A percentile compares a stretch with the other conserved stretches of the same genome.
phyloP scores from a whole-genome alignment of 1,140 invertebrate genomes.

The Drosophila ogumai region DNA sequence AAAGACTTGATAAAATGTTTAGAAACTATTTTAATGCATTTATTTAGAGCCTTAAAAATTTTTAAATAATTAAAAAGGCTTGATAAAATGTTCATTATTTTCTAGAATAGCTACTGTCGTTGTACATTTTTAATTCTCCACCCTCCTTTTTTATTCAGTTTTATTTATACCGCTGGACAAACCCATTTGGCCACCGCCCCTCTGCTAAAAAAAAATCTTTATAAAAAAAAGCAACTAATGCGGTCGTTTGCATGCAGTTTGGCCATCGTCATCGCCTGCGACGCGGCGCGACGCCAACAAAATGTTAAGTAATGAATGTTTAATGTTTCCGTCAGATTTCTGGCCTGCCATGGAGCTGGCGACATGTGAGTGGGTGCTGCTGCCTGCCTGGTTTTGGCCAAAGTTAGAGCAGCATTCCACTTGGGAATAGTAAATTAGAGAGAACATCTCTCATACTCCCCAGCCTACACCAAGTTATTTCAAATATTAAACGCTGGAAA shows the following conservation, averaged over 20 bases:
- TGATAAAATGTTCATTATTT: neutral
- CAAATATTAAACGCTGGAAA: constrained; percentile 14
- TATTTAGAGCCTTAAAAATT: neutral
- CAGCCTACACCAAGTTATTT: constrained; percentile 3
- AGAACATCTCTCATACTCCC: neutral
- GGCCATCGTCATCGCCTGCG: constrained; percentile 39
- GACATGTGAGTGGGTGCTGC: constrained; percentile 34
- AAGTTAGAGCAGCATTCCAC: constrained; percentile 16
- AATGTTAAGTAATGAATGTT: constrained; percentile 80
- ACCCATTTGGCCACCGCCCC: neutral
- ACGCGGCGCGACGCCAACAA: constrained; percentile 46
- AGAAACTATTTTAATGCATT: no score
- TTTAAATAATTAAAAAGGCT: neutral
- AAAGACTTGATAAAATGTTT: no score
- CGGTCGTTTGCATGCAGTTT: constrained; percentile 74
- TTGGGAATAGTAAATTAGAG: constrained; percentile 22
- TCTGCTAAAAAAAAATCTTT: neutral
- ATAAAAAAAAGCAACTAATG: constrained; percentile 44
- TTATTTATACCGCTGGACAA: constrained; percentile 34
- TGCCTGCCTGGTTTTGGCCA: constrained; percentile 3
- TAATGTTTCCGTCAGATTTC: constrained; percentile 73
- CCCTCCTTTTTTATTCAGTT: neutral
- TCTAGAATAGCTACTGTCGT: neutral
- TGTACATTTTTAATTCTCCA: neutral
- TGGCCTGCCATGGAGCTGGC: constrained; percentile 7